Evolutionary conservation across 2,888 invertebrate species (phyloP).

Genomic region (Rhogogaster chlorosoma): DNA sequence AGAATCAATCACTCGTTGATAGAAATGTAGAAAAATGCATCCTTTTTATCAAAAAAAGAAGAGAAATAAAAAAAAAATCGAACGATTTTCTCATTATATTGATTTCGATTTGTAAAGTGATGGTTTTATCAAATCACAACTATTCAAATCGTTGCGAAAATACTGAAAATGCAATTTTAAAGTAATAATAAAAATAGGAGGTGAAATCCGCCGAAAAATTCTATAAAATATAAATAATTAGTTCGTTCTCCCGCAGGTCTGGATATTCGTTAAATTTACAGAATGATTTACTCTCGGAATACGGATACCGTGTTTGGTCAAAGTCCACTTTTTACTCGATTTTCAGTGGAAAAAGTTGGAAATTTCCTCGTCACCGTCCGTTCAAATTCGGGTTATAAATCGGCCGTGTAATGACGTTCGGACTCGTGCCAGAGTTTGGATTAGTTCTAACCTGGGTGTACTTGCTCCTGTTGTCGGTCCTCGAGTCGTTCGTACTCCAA

Average conservation of each 20-base stretch:
- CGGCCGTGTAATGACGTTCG: constrained; percentile 56
- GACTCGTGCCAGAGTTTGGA: constrained; percentile 51
- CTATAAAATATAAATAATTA: too few relatives aligned
- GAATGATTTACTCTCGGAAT: not conserved
- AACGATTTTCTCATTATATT: not conserved
- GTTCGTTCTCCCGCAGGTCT: too few relatives aligned
- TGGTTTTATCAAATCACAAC: not conserved
- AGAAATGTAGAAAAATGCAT: not conserved
- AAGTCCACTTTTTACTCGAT: not conserved
- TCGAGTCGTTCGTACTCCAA: constrained; percentile 68
- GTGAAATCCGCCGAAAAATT: too few relatives aligned
- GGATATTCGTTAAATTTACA: not conserved
- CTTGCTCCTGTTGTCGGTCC: constrained; percentile 65
- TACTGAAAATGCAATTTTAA: not conserved
- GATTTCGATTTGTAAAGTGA: not conserved
- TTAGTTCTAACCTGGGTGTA: constrained; percentile 70
- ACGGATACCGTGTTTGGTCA: too few relatives aligned
- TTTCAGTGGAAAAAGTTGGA: not conserved
- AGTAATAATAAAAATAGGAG: not conserved
- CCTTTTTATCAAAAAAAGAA: not conserved
- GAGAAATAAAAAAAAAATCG: not conserved
- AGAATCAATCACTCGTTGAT: not conserved
- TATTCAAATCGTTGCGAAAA: not conserved
- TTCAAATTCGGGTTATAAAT: constrained; percentile 62
- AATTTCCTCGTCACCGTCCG: constrained; percentile 60